Evolutionary conservation across 1,140 invertebrate genomes (phyloP).

Genomic region (Theocolax elegans): DNA sequence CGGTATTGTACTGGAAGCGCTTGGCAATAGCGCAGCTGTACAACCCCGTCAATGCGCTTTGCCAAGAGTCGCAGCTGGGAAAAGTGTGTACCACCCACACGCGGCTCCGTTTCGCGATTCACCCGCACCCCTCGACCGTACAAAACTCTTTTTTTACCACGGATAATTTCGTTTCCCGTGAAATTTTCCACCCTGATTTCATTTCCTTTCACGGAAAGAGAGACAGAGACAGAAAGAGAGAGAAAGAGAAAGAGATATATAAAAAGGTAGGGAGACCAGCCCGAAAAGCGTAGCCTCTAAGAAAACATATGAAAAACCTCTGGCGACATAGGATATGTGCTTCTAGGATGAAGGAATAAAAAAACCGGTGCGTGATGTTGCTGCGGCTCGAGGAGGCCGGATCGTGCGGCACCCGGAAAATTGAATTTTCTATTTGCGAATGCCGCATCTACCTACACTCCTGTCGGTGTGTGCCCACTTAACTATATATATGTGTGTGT

Average conservation of each 20-base stretch:
- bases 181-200: neutral
- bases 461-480: neutral
- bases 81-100: neutral
- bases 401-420: neutral
- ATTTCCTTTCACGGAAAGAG: too few species aligned
- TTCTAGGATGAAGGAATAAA: too few species aligned
- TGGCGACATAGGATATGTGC: too few species aligned
- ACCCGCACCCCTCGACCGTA: neutral
- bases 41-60: neutral
- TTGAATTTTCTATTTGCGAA: slow-evolving; percentile 22
- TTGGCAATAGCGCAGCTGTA: neutral
- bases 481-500: too few species aligned
- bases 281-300: too few species aligned
- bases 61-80: neutral
- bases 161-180: slow-evolving; percentile 8
- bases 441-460: neutral
- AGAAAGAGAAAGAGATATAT: too few species aligned
- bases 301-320: too few species aligned
- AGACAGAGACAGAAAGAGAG: too few species aligned
- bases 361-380: too few species aligned
- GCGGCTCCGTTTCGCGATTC: neutral
- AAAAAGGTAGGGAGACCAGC: too few species aligned
- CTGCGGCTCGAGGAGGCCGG: too few species aligned
- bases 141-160: neutral
- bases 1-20: neutral